A percentile compares a stretch with the other conserved stretches of the same genome.
Conservation (phyloP, 2,888 invertebrate genomes). For the Capitulum mitella region DNA sequence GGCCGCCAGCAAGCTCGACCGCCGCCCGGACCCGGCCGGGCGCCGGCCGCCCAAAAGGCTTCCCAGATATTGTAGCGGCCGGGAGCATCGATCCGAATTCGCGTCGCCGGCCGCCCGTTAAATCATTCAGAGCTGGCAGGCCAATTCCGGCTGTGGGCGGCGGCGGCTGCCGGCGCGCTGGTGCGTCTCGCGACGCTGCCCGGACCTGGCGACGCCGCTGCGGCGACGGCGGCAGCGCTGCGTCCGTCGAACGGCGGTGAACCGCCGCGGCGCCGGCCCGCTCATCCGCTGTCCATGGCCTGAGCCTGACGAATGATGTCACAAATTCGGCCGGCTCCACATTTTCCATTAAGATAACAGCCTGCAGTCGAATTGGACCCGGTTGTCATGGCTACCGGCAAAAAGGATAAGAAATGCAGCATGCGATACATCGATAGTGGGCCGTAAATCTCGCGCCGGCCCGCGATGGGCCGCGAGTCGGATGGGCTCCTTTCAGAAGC, state of each 20-base stretch:
- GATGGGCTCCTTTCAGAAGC: neutral
- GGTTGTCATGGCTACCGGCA: slow-evolving; percentile 5
- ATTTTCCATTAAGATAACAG: slow-evolving; percentile 23
- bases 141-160: neutral
- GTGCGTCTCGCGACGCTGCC: neutral
- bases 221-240: neutral
- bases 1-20: too few relatives aligned
- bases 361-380: slow-evolving; percentile 2
- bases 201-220: neutral
- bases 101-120: slow-evolving; percentile 5
- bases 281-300: neutral
- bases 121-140: slow-evolving; percentile 20
- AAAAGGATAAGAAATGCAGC: slow-evolving; percentile 20
- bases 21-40: too few relatives aligned
- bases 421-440: slow-evolving; percentile 16
- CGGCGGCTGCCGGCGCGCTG: neutral
- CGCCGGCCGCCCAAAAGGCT: neutral
- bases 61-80: slow-evolving; percentile 5
- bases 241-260: neutral
- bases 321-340: slow-evolving; percentile 5
- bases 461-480: neutral
- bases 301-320: slow-evolving; percentile 9
- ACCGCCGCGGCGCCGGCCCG: neutral
- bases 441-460: neutral
- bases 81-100: neutral